Base-by-base conservation (phyloP, 2,113 vertebrate species). In the Columba livia region DNA sequence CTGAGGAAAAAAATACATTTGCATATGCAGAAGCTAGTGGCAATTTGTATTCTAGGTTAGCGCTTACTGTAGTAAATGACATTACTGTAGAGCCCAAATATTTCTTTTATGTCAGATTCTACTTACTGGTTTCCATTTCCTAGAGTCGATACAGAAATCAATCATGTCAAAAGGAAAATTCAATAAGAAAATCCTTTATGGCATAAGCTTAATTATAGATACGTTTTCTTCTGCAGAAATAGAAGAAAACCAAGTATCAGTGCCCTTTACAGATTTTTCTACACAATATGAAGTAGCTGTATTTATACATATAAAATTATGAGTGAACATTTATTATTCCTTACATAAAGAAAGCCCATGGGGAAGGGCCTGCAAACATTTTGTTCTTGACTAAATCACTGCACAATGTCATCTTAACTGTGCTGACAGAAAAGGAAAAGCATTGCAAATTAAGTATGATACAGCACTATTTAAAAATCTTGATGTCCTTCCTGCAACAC, bases 61-160 rank as follows among this genome's bases (percentile, higher is more conserved):
- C 85, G 96, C 72, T 92, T 77, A 94, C 75, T 85, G 84, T 90
- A 92, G 79, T 82, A 96, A 97, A 97, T 90, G 79, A 92, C 69
- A 83, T 70, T 96, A 94, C 67, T 26, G 72, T 86, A 93, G 64
- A 95, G 65, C 53, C 73, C 89, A 96, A 96, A 96, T 96, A 96
- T 80, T 95, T 93, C 81, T 97, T 97, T 97, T 96, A 93, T 93
- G 93, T 94, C 94, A 96, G 79, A 61, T 91, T 96, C 74, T 88
- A 69, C 94, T 95, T 95, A 93, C 85, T 96, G 89, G 82, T 97
- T 97, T 98, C 97, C 75, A 94, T 95, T 98, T 97, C 91, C 93
- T 93, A 82, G 66, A 95, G 89, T 97, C 97, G 97, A 97, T 97
- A 96, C 83, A 97, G 83, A 97, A 97, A 97, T 98, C 97, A 97